Percentiles rank a stretch among this genome's conserved stretches.
These are phyloP conservation scores for Xylota segnis DNA, from an alignment of 2,888 invertebrate species.

Conservation along the genomic window DNA sequence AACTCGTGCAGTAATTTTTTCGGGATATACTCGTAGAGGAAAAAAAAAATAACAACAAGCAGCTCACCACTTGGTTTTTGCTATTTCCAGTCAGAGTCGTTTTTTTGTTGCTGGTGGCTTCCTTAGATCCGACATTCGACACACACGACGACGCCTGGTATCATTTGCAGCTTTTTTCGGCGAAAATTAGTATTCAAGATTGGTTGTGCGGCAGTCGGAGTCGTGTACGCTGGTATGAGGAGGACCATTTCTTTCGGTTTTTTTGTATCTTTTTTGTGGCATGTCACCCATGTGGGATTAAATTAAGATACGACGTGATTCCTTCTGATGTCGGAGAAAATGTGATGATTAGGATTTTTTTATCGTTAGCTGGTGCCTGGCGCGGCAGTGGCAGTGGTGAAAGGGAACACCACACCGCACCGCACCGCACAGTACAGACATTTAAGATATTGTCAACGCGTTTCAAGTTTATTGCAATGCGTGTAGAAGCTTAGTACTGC, in stretches of 20 bases:
- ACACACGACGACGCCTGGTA: slow-evolving; percentile 62
- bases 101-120: slow-evolving; percentile 19
- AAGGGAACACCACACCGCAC: neutral
- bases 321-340: slow-evolving; percentile 65
- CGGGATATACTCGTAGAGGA: slow-evolving; percentile 17
- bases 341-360: slow-evolving; percentile 72
- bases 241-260: slow-evolving; percentile 54
- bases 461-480: slow-evolving; percentile 66
- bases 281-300: slow-evolving; percentile 76
- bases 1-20: slow-evolving; percentile 69
- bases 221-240: slow-evolving; percentile 48
- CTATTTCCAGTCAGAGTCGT: slow-evolving; percentile 33
- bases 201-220: slow-evolving; percentile 70
- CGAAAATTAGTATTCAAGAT: slow-evolving; percentile 74
- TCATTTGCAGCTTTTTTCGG: slow-evolving; percentile 63
- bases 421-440: neutral
- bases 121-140: slow-evolving; percentile 50
- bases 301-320: slow-evolving; percentile 76
- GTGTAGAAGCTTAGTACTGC: slow-evolving; percentile 50
- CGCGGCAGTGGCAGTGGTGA: neutral
- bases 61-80: slow-evolving; percentile 51
- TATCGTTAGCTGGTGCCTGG: slow-evolving; percentile 26
- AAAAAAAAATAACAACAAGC: slow-evolving; percentile 2
- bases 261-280: slow-evolving; percentile 62
- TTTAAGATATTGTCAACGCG: slow-evolving; percentile 61